Evolutionary conservation across 2,797 vertebrate genomes (phyloP).

Genomic region (Acomys russatus): DNA sequence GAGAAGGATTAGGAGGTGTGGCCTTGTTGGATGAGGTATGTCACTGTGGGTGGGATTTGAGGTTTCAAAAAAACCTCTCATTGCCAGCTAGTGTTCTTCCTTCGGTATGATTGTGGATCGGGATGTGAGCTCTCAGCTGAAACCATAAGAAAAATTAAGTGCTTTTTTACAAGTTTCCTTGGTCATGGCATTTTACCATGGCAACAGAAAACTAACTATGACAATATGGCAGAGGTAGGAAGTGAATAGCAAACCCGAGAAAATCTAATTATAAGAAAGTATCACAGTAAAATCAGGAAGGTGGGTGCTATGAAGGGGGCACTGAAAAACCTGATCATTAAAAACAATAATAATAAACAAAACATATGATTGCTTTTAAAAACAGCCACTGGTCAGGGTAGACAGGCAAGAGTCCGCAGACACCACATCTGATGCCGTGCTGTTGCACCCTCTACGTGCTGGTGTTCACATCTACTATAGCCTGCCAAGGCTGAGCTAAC

Average conservation of each 20-base stretch:
- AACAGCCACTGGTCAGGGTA: neutral
- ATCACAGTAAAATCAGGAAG: neutral
- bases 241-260: neutral
- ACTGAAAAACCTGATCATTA: neutral
- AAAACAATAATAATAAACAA: neutral
- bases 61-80: neutral
- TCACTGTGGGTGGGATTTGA: neutral
- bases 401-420: neutral
- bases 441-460: neutral
- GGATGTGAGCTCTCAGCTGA: neutral
- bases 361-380: neutral
- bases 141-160: neutral
- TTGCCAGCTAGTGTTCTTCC: neutral
- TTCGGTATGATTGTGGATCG: too few species aligned
- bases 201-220: neutral
- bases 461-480: neutral
- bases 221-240: too few species aligned
- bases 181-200: neutral
- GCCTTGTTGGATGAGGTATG: neutral
- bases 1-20: neutral
- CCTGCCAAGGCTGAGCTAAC: neutral
- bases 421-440: neutral
- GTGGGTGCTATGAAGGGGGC: neutral
- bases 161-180: neutral
- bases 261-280: neutral